These are phyloP conservation scores for Achatina immaculata DNA, from an alignment of 1,140 invertebrate genomes.

Conservation along the genomic window DNA sequence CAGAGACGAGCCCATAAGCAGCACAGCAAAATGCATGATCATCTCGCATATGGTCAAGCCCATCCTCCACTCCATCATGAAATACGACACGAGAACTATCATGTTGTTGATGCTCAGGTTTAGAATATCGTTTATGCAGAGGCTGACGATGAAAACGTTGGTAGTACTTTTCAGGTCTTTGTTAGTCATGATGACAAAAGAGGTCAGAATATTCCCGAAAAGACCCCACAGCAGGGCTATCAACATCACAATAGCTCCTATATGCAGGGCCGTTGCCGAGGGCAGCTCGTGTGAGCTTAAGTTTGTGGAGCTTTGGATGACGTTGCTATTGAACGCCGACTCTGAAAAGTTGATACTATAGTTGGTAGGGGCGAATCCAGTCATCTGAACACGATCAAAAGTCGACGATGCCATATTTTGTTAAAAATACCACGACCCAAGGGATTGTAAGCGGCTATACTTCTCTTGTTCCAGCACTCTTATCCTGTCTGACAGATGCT, in stretches of 20 bases:
- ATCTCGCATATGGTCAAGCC: conserved; percentile 64
- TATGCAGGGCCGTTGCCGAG: conserved; percentile 55
- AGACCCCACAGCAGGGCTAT: conserved; percentile 57
- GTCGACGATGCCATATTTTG: not conserved
- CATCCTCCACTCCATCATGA: conserved; percentile 61
- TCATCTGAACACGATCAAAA: not conserved
- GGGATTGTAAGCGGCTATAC: too few species aligned
- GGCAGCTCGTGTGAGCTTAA: conserved; percentile 39
- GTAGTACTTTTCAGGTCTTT: conserved; percentile 64
- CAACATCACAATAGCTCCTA: conserved; percentile 61
- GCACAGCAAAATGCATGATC: conserved; percentile 64
- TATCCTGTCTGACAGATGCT: too few species aligned
- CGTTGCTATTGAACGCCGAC: not conserved
- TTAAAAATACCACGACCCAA: too few species aligned
- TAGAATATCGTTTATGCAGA: conserved; percentile 71
- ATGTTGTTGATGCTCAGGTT: conserved; percentile 68
- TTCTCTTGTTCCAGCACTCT: too few species aligned
- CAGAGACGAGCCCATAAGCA: conserved; percentile 67
- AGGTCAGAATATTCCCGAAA: conserved; percentile 61
- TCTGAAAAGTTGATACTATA: conserved; percentile 13
- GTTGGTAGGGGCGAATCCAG: conserved; percentile 9
- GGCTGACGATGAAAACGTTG: conserved; percentile 68
- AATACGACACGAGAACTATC: conserved; percentile 68
- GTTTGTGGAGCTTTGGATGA: not conserved
- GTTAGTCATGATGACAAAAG: conserved; percentile 58